Conservation (phyloP, 2,113 vertebrate species). For the Columba livia region DNA sequence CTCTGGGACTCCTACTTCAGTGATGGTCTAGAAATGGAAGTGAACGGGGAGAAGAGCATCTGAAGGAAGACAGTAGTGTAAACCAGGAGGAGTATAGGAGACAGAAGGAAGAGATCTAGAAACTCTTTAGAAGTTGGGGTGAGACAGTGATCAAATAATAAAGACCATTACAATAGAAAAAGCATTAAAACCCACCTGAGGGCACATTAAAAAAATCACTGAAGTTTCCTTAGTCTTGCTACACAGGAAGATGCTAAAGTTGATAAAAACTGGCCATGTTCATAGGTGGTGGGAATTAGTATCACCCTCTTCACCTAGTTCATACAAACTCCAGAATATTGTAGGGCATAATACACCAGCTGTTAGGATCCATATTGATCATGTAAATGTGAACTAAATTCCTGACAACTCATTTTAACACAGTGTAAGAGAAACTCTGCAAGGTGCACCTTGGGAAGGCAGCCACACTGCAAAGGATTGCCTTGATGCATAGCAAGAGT, state of each 20-base stretch:
- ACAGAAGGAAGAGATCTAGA: background rate
- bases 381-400: background rate
- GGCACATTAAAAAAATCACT: background rate
- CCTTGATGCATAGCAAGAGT: accelerated
- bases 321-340: background rate
- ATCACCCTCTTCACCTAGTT: background rate
- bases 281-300: background rate
- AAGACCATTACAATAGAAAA: background rate
- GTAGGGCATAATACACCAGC: background rate
- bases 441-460: background rate
- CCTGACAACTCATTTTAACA: background rate
- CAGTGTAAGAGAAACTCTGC: accelerated
- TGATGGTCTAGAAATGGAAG: background rate
- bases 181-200: background rate
- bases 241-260: background rate
- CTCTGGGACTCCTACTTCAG: background rate
- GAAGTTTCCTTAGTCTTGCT: background rate
- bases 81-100: background rate
- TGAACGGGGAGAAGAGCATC: background rate
- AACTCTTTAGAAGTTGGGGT: background rate
- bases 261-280: background rate
- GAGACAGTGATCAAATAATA: background rate
- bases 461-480: background rate
- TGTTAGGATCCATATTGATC: background rate
- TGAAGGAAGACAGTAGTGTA: background rate